phyloP scores from a whole-genome alignment of 2,888 invertebrate species.

The Nephrotoma flavescens region DNA sequence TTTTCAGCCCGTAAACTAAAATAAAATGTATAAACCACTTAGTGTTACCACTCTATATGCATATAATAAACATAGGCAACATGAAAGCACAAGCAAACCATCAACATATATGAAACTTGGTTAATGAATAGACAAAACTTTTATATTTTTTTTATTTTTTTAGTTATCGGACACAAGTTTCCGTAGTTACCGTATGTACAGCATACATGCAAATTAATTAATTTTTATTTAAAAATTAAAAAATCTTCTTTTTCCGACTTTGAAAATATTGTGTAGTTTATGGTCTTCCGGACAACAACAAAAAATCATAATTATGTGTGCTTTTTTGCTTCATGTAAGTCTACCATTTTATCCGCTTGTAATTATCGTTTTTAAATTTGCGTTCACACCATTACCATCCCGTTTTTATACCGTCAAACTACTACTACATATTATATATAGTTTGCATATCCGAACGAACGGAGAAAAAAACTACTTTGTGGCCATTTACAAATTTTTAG shows the following conservation, averaged over 20 bases:
- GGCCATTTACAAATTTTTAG: not conserved
- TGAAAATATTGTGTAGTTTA: not conserved
- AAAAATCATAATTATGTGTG: not conserved
- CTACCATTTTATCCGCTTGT: too few species aligned
- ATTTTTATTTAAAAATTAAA: not conserved
- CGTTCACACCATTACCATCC: too few species aligned
- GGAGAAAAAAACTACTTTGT: not conserved
- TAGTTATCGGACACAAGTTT: not conserved
- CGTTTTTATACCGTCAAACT: too few species aligned
- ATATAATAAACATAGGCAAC: too few species aligned
- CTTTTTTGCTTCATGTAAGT: too few species aligned
- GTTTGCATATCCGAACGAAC: too few species aligned
- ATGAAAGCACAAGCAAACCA: not conserved
- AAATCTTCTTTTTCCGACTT: not conserved
- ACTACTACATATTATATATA: too few species aligned
- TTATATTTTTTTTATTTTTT: not conserved
- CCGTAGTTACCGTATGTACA: not conserved
- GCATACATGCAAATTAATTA: not conserved
- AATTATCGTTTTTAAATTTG: too few species aligned
- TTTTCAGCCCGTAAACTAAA: too few species aligned
- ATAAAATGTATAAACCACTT: too few species aligned
- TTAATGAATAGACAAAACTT: not conserved
- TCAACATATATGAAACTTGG: not conserved
- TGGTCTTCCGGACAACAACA: not conserved
- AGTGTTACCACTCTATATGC: too few species aligned